Base-by-base conservation (phyloP, 2,888 invertebrate genomes). In the Meiosimyza decipiens region DNA sequence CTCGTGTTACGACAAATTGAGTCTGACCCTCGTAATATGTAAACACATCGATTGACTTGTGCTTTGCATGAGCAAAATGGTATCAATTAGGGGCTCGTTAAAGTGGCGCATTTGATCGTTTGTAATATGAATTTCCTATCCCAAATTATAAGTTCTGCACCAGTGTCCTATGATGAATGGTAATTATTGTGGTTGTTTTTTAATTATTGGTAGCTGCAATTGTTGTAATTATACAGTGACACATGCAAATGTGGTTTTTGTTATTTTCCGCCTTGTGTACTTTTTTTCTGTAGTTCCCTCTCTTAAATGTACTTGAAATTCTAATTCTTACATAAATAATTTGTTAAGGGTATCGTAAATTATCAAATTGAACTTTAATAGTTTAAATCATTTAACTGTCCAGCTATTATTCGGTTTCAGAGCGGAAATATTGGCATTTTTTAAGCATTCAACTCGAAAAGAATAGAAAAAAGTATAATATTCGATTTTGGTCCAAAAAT, bases 161-260 rank as follows among this genome's bases (percentile, higher is more conserved):
- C 55, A 55, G 22, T 50, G 64, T 50, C 15, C 62, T 4, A 50
- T 64, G 51, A 64, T 64, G 15, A 51, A 64, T 22, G 51, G 64
- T 51, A 64, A 64, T 64, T 64, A 64, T 51, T 64, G 64, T 51
- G 64, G 64, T 64, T 51, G 22, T 22, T 51, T 28, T 64, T 28
- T 50, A 15, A 16, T 5, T 16, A 16, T 40, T 40, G 33, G 40
- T 63, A 18, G 40, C 16, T 16, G 18, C 18, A 49, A 49, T 63
- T 16, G 63, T 64, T 51, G 64, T 12, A 50, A 64, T 64, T 16
- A 64, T 51, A 51, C 15, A n/a, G 64, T 64, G 64, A 64, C 64
- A 64, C 13, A 22, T 50, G 51, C 51, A 12, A 22, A 50, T 64
- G 60, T 6, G n/a, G 40, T 40, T 62, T n/a, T 16, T 40, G 40